A percentile compares a stretch with the other conserved stretches of the same genome.
Conservation (phyloP, 2,797 vertebrate species). For the Semaprochilodus insignis region DNA sequence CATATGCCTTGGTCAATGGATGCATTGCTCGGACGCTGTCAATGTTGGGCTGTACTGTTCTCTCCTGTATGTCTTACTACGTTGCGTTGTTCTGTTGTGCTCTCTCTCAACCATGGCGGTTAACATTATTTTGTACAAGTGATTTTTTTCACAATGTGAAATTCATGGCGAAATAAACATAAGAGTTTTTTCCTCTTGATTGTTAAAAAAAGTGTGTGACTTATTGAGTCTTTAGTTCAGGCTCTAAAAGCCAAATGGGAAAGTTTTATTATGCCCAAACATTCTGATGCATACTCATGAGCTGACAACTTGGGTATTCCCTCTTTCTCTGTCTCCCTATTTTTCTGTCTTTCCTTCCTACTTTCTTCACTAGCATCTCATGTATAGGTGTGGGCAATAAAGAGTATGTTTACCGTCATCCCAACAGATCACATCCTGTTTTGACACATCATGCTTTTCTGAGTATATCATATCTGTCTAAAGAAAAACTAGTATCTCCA, state of each 20-base stretch:
- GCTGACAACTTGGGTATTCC: not conserved
- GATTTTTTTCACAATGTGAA: slow-evolving; percentile 97
- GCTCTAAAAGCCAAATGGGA: not conserved
- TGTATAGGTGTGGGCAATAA: no score
- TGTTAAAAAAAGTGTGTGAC: slow-evolving; percentile 23
- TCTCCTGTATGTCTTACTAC: slow-evolving; percentile 54
- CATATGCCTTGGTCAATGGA: slow-evolving; percentile 52
- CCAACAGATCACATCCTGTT: no score
- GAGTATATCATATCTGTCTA: no score
- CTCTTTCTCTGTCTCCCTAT: not conserved
- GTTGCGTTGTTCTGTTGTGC: slow-evolving; percentile 74
- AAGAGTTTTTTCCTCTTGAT: slow-evolving; percentile 92
- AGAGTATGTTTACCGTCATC: not conserved
- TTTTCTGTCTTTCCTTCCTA: not conserved
- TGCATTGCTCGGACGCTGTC: slow-evolving; percentile 63
- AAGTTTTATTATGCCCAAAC: not conserved
- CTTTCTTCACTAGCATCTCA: not conserved
- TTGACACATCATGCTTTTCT: no score
- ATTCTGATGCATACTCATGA: not conserved
- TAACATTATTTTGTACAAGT: slow-evolving; percentile 93
- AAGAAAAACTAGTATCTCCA: no score
- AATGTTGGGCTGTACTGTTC: slow-evolving; percentile 61
- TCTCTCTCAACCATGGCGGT: slow-evolving; percentile 73
- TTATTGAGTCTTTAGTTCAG: not conserved
- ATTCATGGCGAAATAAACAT: slow-evolving; percentile 97